Percentiles rank a stretch among this genome's conserved stretches.
These are phyloP conservation scores for Centropus bengalensis DNA, from an alignment of 2,113 vertebrate species.

Conservation along the genomic window DNA sequence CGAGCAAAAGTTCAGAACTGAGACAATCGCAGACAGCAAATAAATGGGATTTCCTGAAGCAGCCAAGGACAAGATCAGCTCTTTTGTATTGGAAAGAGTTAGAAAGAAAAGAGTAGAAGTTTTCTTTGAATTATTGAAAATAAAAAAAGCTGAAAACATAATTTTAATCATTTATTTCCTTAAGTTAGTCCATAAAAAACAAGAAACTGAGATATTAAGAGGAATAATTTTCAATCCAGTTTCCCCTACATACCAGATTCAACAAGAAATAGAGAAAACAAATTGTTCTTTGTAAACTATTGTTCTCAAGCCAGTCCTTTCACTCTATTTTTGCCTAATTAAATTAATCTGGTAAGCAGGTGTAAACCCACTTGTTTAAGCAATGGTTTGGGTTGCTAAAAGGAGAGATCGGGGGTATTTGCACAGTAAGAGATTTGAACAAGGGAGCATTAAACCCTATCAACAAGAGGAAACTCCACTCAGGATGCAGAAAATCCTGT, in stretches of 20 bases:
- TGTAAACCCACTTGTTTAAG: constrained; percentile 83
- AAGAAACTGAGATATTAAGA: not conserved
- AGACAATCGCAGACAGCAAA: not conserved
- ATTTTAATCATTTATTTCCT: not conserved
- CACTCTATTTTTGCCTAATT: constrained; percentile 82
- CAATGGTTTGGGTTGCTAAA: constrained; percentile 75
- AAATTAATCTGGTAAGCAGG: constrained; percentile 89
- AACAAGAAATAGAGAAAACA: not conserved
- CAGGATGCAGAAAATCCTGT: constrained; percentile 74
- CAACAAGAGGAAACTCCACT: constrained; percentile 63
- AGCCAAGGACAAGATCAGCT: not conserved
- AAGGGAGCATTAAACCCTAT: constrained; percentile 62
- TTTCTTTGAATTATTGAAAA: not conserved
- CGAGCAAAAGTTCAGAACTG: not conserved
- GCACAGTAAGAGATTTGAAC: constrained; percentile 60
- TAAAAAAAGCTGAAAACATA: not conserved
- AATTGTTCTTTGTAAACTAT: constrained; percentile 52
- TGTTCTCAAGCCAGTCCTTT: constrained; percentile 76
- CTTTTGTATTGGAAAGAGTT: not conserved
- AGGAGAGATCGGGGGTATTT: constrained; percentile 52
- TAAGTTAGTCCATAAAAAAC: not conserved
- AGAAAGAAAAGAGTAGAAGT: not conserved
- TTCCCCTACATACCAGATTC: constrained; percentile 10
- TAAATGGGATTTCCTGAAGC: not conserved
- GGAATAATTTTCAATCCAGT: not conserved